Evolutionary conservation across 2,888 invertebrate genomes (phyloP).

Genomic region (Stictocephala bisonia): DNA sequence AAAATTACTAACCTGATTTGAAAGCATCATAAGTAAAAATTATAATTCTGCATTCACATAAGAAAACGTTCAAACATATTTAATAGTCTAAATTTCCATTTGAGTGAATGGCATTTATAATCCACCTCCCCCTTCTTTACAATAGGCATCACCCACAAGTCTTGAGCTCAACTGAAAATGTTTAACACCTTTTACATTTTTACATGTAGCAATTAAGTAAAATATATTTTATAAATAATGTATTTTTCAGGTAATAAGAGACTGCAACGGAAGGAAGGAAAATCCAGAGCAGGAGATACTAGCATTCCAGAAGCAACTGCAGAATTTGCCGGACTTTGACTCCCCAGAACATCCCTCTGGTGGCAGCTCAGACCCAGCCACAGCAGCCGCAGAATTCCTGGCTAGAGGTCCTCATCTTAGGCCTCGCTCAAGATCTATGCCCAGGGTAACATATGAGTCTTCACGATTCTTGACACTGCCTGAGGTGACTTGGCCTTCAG

Average conservation of each 20-base stretch:
- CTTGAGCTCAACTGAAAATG: conserved; percentile 31
- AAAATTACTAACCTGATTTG: too few relatives aligned
- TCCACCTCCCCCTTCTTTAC: neutral
- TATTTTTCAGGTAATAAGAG: conserved; percentile 48
- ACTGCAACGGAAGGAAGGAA: conserved; percentile 58
- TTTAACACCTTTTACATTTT: too few relatives aligned
- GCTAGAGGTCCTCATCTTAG: conserved; percentile 61
- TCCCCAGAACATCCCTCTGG: conserved; percentile 62
- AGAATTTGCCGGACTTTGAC: conserved; percentile 68
- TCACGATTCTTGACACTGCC: conserved; percentile 63
- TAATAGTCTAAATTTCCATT: neutral
- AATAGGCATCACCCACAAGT: neutral
- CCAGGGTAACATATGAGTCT: conserved; percentile 65
- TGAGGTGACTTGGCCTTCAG: conserved; percentile 59
- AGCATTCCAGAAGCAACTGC: conserved; percentile 69
- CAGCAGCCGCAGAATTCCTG: conserved; percentile 59
- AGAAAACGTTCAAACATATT: too few relatives aligned
- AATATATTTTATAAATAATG: too few relatives aligned
- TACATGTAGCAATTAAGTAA: too few relatives aligned
- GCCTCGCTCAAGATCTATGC: conserved; percentile 66
- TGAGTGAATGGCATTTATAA: neutral
- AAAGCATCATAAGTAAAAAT: too few relatives aligned
- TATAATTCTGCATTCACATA: too few relatives aligned
- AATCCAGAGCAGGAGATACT: conserved; percentile 67
- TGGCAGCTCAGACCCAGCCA: conserved; percentile 57